Evolutionary conservation across 2,888 invertebrate species (phyloP).

Genomic region (Yponomeuta malinellus): DNA sequence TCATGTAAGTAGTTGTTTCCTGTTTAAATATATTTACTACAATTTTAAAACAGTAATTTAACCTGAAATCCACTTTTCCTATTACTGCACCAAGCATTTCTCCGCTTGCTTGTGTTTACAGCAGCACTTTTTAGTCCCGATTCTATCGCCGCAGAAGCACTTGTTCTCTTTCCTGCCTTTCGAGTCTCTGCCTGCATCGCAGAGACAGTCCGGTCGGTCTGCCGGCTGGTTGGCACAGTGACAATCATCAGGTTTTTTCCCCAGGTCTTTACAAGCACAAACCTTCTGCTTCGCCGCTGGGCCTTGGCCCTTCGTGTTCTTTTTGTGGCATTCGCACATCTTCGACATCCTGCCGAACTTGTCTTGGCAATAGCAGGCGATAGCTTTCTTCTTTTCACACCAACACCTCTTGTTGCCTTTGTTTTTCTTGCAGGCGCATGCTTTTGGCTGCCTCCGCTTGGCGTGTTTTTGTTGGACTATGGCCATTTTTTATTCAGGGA

Average conservation of each 20-base stretch:
- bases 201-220: not conserved
- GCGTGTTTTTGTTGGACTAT: not conserved
- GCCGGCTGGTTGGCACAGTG: not conserved
- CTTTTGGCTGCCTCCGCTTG: not conserved
- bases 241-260: not conserved
- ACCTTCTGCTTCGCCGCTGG: not conserved
- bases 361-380: not conserved
- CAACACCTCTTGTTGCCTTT: not conserved
- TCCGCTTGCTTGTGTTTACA: not conserved
- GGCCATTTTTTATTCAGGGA: not conserved
- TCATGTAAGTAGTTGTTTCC: no score
- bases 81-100: not conserved
- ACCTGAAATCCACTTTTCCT: not conserved
- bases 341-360: not conserved
- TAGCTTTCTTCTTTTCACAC: not conserved
- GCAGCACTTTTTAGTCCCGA: not conserved
- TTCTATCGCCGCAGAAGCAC: not conserved
- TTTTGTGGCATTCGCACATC: not conserved
- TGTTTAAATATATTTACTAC: not conserved
- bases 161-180: not conserved
- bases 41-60: not conserved
- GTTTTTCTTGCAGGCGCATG: not conserved
- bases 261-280: not conserved
- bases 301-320: not conserved
- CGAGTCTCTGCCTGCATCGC: not conserved